phyloP scores from a whole-genome alignment of 2,113 vertebrate species.

The mouse (Mus musculus) region GRCm39 chr9:86949501-86950000 shows the following conservation, averaged over 20 bases:
- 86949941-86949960: background rate
- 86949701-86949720: background rate
- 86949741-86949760: too few species aligned
- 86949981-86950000: background rate
- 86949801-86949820: background rate
- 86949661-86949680: too few species aligned
- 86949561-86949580: background rate
- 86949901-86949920: background rate
- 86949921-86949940: background rate
- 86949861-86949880: background rate
- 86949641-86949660: background rate
- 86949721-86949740: background rate
- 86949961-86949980: background rate
- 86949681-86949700: background rate
- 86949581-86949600: background rate
- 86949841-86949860: background rate
- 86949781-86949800: too few species aligned
- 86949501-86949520: constrained; percentile 28
- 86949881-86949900: background rate
- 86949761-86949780: background rate
- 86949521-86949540: background rate
- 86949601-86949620: background rate
- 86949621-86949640: background rate
- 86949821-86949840: background rate
- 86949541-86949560: background rate